These are phyloP conservation scores for Pollimyrus isidori DNA, from an alignment of 2,113 vertebrate species.

Conservation along the genomic window DNA sequence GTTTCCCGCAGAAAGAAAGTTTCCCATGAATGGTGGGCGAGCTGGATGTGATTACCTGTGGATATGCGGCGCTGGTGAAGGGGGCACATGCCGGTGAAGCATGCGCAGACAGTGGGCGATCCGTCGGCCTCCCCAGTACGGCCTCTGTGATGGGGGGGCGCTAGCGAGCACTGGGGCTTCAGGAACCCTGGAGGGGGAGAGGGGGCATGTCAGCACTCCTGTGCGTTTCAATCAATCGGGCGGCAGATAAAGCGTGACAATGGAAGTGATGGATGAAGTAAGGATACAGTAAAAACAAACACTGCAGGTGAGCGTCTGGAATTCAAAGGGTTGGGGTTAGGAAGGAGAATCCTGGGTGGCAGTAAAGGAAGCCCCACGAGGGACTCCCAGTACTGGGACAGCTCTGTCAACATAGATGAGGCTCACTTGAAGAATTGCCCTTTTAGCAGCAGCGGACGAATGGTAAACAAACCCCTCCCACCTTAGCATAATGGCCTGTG, in stretches of 20 bases:
- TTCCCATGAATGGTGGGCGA: background rate
- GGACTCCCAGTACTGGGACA: background rate
- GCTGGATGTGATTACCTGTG: slow-evolving; percentile 29
- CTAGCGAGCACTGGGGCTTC: slow-evolving; percentile 38
- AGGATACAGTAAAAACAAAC: background rate
- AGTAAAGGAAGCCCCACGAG: background rate
- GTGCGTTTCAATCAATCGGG: background rate
- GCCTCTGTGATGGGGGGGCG: slow-evolving; percentile 32
- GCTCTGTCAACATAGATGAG: background rate
- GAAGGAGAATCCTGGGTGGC: background rate
- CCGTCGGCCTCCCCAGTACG: slow-evolving; percentile 18
- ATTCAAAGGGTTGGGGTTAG: background rate
- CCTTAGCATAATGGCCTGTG: background rate
- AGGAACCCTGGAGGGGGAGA: slow-evolving; percentile 37
- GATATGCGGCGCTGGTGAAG: slow-evolving; percentile 39
- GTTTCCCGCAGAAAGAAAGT: background rate
- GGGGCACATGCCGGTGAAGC: slow-evolving; percentile 35
- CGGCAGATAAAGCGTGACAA: background rate
- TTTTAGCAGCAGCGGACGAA: background rate
- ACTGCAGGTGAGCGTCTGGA: background rate
- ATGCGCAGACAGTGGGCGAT: slow-evolving; percentile 33
- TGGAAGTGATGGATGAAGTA: background rate
- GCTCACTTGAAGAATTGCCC: slow-evolving; percentile 5
- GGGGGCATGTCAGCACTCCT: background rate
- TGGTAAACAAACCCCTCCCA: background rate